phyloP scores from a whole-genome alignment of 2,888 invertebrate species.

The Punctoribates punctum region DNA sequence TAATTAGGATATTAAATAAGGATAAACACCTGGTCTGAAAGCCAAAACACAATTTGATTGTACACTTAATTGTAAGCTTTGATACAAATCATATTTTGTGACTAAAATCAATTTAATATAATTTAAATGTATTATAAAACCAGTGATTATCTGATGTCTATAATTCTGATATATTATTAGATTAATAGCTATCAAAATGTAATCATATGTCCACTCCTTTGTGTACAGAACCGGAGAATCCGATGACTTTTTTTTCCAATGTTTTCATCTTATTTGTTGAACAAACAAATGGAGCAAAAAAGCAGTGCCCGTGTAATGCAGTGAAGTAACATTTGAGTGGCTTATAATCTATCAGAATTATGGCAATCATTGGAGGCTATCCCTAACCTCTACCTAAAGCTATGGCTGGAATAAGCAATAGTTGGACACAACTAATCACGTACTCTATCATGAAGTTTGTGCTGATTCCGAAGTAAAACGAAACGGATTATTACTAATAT shows the following conservation, averaged over 20 bases:
- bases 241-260: background rate
- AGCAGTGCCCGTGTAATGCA: background rate
- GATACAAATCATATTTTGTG: too few species aligned
- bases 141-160: too few species aligned
- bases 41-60: background rate
- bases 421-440: background rate
- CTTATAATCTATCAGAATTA: background rate
- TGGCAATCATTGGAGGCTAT: too few species aligned
- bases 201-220: background rate
- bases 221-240: background rate
- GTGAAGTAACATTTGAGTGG: constrained; percentile 22
- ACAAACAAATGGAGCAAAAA: background rate
- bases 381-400: too few species aligned
- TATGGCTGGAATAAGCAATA: background rate
- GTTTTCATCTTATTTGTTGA: background rate
- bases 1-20: background rate
- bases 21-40: background rate
- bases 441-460: background rate
- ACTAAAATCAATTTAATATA: too few species aligned
- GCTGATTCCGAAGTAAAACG: background rate
- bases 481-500: constrained; percentile 25
- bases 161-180: too few species aligned
- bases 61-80: too few species aligned
- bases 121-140: too few species aligned
- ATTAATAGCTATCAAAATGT: too few species aligned